Evolutionary conservation across 2,888 invertebrate genomes (phyloP).

Genomic region (Drosophila helvetica): DNA sequence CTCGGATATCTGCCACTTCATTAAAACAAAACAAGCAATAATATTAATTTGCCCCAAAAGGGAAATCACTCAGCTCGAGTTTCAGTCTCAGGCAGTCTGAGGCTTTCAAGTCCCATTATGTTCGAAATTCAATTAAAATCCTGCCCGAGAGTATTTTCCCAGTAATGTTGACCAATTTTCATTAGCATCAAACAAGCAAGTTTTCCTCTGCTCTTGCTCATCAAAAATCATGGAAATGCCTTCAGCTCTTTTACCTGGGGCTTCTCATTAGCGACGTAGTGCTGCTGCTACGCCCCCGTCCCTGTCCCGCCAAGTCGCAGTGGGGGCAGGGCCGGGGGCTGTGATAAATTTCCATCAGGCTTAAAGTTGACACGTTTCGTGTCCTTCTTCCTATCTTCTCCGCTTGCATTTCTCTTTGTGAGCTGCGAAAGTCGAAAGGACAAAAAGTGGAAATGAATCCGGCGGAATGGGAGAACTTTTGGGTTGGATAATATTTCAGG

Average conservation of each 20-base stretch:
- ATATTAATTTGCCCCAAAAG: conserved; percentile 41
- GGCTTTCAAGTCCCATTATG: not conserved
- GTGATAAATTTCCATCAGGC: conserved; percentile 71
- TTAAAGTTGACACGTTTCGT: conserved; percentile 60
- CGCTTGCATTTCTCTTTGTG: conserved; percentile 41
- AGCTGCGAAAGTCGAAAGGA: conserved; percentile 3
- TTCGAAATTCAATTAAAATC: conserved; percentile 58
- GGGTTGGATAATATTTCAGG: conserved; percentile 61
- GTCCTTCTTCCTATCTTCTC: conserved; percentile 24
- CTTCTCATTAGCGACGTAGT: conserved; percentile 57
- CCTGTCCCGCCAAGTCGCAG: conserved; percentile 13
- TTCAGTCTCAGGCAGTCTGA: not conserved
- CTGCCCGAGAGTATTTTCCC: conserved; percentile 30
- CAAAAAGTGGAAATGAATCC: conserved; percentile 23
- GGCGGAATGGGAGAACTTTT: conserved; percentile 31
- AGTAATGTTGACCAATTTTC: conserved; percentile 68
- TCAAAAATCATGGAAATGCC: conserved; percentile 42
- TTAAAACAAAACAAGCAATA: conserved; percentile 44
- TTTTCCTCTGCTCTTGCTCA: not conserved
- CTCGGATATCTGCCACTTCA: conserved; percentile 30
- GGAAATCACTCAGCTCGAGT: conserved; percentile 32
- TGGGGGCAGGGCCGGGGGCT: conserved; percentile 10
- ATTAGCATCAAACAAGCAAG: conserved; percentile 46
- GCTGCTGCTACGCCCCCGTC: conserved; percentile 53
- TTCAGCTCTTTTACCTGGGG: conserved; percentile 14